Percentiles rank a stretch among this genome's conserved stretches.
phyloP scores from a whole-genome alignment of 64 coral and sea anemone species.

The Pachyseris speciosa region DNA sequence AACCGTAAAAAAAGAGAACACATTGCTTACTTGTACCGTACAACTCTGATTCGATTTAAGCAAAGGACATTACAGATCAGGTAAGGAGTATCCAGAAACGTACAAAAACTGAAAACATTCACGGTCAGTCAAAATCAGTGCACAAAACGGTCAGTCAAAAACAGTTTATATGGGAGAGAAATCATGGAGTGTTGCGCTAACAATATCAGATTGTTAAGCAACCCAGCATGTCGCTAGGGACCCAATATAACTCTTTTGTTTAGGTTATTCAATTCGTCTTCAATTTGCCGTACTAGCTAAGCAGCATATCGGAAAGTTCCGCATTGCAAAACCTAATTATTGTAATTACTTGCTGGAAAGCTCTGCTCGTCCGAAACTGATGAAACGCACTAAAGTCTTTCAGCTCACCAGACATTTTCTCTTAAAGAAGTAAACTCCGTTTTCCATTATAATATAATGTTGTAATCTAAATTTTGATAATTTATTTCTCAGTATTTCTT shows the following conservation, averaged over 20 bases:
- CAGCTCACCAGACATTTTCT: background rate
- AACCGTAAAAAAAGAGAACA: background rate
- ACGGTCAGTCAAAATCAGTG: too few species aligned
- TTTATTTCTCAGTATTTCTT: background rate
- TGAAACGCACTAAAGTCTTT: background rate
- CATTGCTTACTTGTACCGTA: too few species aligned
- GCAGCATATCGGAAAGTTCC: background rate
- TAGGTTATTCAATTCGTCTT: background rate
- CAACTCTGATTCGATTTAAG: too few species aligned
- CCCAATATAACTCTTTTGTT: slow-evolving; percentile 22
- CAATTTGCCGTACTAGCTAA: background rate
- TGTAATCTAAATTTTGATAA: too few species aligned
- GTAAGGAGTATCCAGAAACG: too few species aligned
- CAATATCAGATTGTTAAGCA: background rate
- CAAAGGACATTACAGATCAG: background rate
- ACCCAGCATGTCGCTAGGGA: background rate
- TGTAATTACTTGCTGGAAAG: background rate
- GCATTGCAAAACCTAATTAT: slow-evolving; percentile 31
- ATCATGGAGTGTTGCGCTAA: background rate
- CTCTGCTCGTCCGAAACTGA: background rate
- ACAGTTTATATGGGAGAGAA: background rate
- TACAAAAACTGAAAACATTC: too few species aligned
- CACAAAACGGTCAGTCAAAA: background rate
- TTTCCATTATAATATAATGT: background rate
- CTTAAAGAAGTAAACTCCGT: background rate